Base-by-base conservation (phyloP, 2,888 invertebrate genomes). In the Crioceris asparagi region DNA sequence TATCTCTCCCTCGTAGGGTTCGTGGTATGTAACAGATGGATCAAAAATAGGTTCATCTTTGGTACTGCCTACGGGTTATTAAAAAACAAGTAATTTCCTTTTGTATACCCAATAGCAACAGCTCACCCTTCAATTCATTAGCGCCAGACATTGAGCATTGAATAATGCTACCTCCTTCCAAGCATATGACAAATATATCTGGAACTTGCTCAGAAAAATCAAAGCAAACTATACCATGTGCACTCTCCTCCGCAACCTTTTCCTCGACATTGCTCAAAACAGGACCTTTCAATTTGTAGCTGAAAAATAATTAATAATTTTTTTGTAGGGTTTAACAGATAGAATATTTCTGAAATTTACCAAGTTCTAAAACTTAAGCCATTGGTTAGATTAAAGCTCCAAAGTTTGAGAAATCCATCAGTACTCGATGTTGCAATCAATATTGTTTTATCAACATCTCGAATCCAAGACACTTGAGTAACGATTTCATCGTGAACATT, bases 121-220 rank as follows among this genome's bases (percentile, higher is more conserved):
- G 12, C 11, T 16, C 43, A 52, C 52, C 51, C 54, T 57, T 59
- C 7, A 62, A 33, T 43, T 50, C 46, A 17, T 52, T 59, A 1
- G 60, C 52, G 11, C 62, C 60, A 7, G 64, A 41, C n/a, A 57
- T 46, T 3, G 66, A 64, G 43, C 66, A 66, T 33, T 60, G 58
- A 3, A 62, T 55, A 2, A 66, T 45, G 17, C 61, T 44, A 16
- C 66, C 67, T 5, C 65, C 65, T 47, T 66, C 67, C 23, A 59
- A 53, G 1, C 59, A 66, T n/a, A 64, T 60, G 3, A 66, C 46
- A 50, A 67, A 66, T 34, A 59, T 53, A 32, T 65, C 61, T 1
- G 56, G 52, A 3, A 53, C 39, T 33, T 58, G 56, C 23, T 50
- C 51, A 0, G 65, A 64, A 53, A 67, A 66, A 51, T 64, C 62